Evolutionary conservation across 2,888 invertebrate species (phyloP), one percentile per base, ranked within the genome.

Genomic region (Rhodophaea formosa): DNA sequence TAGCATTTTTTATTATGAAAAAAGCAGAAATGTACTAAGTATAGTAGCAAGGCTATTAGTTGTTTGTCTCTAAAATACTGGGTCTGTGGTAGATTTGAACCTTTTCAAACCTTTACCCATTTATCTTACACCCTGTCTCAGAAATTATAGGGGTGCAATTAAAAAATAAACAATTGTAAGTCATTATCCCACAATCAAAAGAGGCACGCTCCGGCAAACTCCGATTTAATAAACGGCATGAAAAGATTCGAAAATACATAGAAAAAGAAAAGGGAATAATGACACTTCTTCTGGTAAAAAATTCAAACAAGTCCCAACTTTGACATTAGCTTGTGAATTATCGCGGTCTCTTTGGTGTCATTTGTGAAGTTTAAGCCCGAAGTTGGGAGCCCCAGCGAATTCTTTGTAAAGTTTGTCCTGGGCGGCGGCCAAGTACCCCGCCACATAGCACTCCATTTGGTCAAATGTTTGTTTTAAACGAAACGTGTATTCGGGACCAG

Each of bases 271-370:
- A 72, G 70, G 73, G 72, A 75, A 53, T 82, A 82, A 84, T 77
- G 75, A 77, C 74, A 77, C 74, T 83, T 79, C 73, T 79, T 84
- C 80, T 76, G 78, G 77, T 81, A 83, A 86, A 86, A 86, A 82
- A 83, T 82, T 82, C 82, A 72, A 84, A 84, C 82, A 86, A 87
- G 74, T 82, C 75, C 80, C 78, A 88, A 88, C 85, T 88, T 87
- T 82, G 82, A 84, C 88, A 87, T 87, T 87, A 86, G 84, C 80
- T 75, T 75, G 85, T 88, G 84, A 89, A 87, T 88, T 88, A 89
- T 88, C 82, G 82, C 80, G 79, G 88, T 86, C 88, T 85, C 86
- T 62, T 80, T 70, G 86, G 88, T 84, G 86, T 88, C 89, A 87
- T 88, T 89, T 87, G 86, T 80, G 81, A 88, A 87, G 82, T 88